Evolutionary conservation across 1,140 invertebrate genomes (phyloP).

Genomic region (Drosophila ohnishii): DNA sequence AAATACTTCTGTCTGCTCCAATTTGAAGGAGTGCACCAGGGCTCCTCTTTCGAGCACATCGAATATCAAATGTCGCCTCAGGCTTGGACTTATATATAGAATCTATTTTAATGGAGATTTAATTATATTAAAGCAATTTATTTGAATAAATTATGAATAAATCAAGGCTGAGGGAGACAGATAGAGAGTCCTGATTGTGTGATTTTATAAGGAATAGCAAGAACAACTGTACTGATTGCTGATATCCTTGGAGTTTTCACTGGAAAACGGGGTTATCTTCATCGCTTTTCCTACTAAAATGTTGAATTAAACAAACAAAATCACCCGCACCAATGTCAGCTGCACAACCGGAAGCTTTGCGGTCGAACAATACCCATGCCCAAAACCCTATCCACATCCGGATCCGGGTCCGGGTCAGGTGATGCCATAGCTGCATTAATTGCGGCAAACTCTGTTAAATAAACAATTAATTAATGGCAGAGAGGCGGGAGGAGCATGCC

Average conservation of each 20-base stretch:
- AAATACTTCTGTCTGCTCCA: conserved; percentile 19
- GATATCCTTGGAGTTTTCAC: neutral
- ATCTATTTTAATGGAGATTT: conserved; percentile 1
- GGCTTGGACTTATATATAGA: neutral
- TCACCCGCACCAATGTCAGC: neutral
- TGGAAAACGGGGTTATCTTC: conserved; percentile 11
- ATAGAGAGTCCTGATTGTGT: neutral
- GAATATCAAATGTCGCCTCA: neutral
- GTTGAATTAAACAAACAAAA: conserved; percentile 40
- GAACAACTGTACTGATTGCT: conserved; percentile 11
- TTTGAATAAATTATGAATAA: no score
- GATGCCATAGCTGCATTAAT: conserved; percentile 28
- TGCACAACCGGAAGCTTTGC: conserved; percentile 14
- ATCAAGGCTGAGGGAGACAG: no score
- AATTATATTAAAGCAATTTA: conserved; percentile 11
- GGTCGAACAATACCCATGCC: neutral
- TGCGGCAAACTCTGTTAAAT: conserved; percentile 44
- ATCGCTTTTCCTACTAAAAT: conserved; percentile 6
- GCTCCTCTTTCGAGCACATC: conserved; percentile 11
- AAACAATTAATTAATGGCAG: conserved; percentile 47
- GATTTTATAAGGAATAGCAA: conserved; percentile 4
- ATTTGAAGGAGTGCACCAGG: conserved; percentile 13
- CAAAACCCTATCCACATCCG: neutral
- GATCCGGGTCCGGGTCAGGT: conserved; percentile 18
- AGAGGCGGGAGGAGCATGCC: conserved; percentile 11